Evolutionary conservation across 2,113 vertebrate genomes (phyloP), one percentile per base, ranked within the genome.

Genomic region (Phalacrocorax brasilianus): DNA sequence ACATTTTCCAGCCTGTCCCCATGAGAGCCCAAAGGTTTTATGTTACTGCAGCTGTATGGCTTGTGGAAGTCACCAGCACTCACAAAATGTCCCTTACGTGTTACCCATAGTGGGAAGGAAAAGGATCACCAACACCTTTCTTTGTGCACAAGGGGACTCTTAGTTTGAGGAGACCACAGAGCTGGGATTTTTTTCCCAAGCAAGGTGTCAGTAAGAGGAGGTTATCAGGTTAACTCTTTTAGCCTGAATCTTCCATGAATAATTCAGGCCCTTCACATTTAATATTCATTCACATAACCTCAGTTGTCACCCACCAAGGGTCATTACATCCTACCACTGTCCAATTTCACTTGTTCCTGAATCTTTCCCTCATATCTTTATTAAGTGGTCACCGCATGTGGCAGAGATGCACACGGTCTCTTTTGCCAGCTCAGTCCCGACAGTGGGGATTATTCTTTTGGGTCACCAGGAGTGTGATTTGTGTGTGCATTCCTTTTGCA

Each of bases 181-280:
- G 23, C 8, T 52, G 40, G 56, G 50, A 78, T 67, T 81, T 75
- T 84, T 96, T 96, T 89, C 74, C 52, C 75, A 40, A 85, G 35
- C 21, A 42, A 92, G 52, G 74, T 95, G 55, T 85, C 26, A 79
- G 91, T 91, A 85, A 88, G 70, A 96, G 71, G 75, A 80, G 88
- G 68, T 42, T 94, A 90, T 91, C 79, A 65, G 61, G 81, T 89
- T 90, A 85, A 75, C 95, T 71, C 66, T 93, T 95, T 96, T 95
- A 97, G 97, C 96, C 97, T 96, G 97, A 95, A 95, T 67, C n/a
- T 72, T 24, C 42, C 80, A 91, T 97, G 82, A 97, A 97, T 97
- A 96, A 97, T 96, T 97, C 94, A 95, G 61, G 50, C 32, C 81
- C 63, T 88, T 97, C 95, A 94, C 61, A 63, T 94, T 92, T 95